A percentile compares a stretch with the other conserved stretches of the same genome.
Conservation (phyloP, 2,797 vertebrate genomes). For the Hephaestus fuliginosus region DNA sequence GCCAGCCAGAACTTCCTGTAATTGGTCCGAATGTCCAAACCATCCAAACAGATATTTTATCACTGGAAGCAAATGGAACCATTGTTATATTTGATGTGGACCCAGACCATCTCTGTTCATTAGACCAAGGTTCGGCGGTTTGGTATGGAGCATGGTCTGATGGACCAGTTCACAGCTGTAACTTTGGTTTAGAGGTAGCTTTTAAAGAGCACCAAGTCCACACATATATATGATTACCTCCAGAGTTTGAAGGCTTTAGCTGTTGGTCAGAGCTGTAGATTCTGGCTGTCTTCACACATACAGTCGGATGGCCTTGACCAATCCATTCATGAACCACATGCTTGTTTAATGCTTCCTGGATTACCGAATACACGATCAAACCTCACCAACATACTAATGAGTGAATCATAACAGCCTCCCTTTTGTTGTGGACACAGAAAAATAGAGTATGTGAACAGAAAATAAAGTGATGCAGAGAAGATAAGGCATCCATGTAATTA, state of each 20-base stretch:
- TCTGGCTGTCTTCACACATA: neutral
- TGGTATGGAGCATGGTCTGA: too few species aligned
- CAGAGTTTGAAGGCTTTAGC: neutral
- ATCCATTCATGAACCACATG: slow-evolving; percentile 51
- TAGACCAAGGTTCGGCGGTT: too few species aligned
- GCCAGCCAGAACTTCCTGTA: too few species aligned
- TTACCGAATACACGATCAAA: slow-evolving; percentile 44
- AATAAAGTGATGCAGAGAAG: slow-evolving; percentile 23
- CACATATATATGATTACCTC: neutral
- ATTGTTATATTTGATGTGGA: too few species aligned
- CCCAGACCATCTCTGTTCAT: too few species aligned
- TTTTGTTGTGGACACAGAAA: slow-evolving; percentile 25
- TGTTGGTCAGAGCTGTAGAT: neutral
- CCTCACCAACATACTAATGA: slow-evolving; percentile 51
- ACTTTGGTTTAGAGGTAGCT: too few species aligned
- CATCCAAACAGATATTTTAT: too few species aligned
- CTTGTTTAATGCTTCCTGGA: slow-evolving; percentile 54
- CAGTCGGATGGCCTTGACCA: slow-evolving; percentile 18
- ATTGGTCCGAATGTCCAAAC: too few species aligned
- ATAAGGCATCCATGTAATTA: slow-evolving; percentile 55
- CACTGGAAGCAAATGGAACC: too few species aligned
- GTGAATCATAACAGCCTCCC: slow-evolving; percentile 28
- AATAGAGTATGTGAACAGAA: slow-evolving; percentile 11
- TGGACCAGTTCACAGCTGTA: too few species aligned
- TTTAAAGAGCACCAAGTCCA: neutral